Base-by-base conservation (phyloP, 2,797 vertebrate genomes). In the Darevskia mixta region DNA sequence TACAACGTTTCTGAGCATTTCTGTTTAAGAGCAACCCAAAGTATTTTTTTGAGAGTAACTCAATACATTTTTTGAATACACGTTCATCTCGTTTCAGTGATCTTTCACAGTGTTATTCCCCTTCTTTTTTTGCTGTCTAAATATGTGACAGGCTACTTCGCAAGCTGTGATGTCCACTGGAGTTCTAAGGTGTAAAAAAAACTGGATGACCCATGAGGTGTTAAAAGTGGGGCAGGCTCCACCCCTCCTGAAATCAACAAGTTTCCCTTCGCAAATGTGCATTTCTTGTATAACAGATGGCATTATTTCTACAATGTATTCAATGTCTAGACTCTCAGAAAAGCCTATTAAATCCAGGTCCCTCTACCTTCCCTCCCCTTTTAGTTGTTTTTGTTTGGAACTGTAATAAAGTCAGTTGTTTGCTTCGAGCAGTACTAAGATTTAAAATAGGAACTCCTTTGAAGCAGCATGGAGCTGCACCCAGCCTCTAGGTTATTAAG, bases 401-500 rank as follows among this genome's bases (percentile, higher is more conserved):
- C 91, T 87, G 89, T 91, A 92, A 94, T 94, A 93, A 95, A 92
- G 92, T 91, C 89, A 87, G 89, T 67, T 93, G 92, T 94, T 92
- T 86, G 90, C 93, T 92, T 91, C 81, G 83, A 94, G 92, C 92
- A 79, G 91, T 92, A 94, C 88, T 88, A 92, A 90, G 89, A 94
- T 93, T 93, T 94, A 91, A 94, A 92, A 93, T 89, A 95, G 93
- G 90, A 86, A 76, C 90, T 90, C 90, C 87, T 96, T 93, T 91
- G 92, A 94, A 93, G 91, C 90, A 91, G 83, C 91, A 92, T 18
- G 82, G 88, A 95, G 92, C 91, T 94, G 92, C 90, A 89, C 90
- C 93, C 93, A 94, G 87, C 95, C 93, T 95, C 75, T 85, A 90
- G 95, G 95, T 92, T 94, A 94, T 95, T 93, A 94, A 94, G 92